Evolutionary conservation across 2,888 invertebrate species (phyloP).

Genomic region (Platycheirus albimanus): DNA sequence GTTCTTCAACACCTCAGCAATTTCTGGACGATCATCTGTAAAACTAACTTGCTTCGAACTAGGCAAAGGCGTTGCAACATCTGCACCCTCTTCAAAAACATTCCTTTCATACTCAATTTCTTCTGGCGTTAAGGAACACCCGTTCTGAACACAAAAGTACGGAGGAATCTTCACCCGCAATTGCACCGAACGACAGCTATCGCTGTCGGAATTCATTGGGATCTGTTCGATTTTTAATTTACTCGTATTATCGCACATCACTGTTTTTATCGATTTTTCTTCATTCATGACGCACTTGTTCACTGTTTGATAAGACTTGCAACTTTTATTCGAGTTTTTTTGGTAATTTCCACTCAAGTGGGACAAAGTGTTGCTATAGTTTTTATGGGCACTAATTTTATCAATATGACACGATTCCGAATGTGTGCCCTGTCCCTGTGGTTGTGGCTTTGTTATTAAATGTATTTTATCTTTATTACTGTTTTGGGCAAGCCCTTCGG

Average conservation of each 20-base stretch:
- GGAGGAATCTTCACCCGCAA: slow-evolving; percentile 63
- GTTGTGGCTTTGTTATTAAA: slow-evolving; percentile 41
- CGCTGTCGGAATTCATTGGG: slow-evolving; percentile 47
- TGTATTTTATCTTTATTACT: slow-evolving; percentile 28
- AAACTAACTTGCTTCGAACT: slow-evolving; percentile 63
- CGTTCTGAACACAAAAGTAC: slow-evolving; percentile 12
- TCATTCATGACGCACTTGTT: slow-evolving; percentile 53
- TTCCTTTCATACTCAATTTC: slow-evolving; percentile 80
- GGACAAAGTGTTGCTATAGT: slow-evolving; percentile 23
- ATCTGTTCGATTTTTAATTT: slow-evolving; percentile 40
- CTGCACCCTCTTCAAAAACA: slow-evolving; percentile 82
- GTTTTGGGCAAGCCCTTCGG: slow-evolving; percentile 18
- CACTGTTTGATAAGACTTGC: slow-evolving; percentile 56
- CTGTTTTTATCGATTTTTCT: slow-evolving; percentile 49
- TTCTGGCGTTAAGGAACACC: slow-evolving; percentile 77
- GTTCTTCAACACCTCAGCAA: slow-evolving; percentile 79
- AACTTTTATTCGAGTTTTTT: slow-evolving; percentile 53
- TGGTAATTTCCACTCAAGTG: slow-evolving; percentile 48
- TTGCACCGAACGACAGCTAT: slow-evolving; percentile 64
- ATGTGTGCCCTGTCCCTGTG: no score
- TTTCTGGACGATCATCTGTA: slow-evolving; percentile 79
- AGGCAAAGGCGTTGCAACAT: slow-evolving; percentile 81
- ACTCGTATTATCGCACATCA: slow-evolving; percentile 44
- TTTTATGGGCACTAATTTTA: slow-evolving; percentile 56
- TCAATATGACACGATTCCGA: slow-evolving; percentile 48